Conservation (phyloP, 2,888 invertebrate species). For the Mycalesis mineus region DNA sequence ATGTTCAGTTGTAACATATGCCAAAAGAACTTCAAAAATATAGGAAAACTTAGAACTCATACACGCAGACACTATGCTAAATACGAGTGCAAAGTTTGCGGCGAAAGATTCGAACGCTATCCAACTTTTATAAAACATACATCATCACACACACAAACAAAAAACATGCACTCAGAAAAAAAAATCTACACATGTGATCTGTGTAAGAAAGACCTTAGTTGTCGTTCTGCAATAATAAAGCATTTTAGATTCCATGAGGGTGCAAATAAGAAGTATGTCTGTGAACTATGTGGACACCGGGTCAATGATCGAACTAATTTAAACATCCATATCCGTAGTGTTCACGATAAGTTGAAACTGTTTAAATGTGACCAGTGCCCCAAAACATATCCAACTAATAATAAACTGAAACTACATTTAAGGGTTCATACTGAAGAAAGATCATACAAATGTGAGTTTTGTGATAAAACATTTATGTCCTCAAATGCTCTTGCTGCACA, state of each 20-base stretch:
- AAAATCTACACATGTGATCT: constrained; percentile 30
- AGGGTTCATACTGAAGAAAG: constrained; percentile 31
- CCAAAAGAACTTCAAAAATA: background rate
- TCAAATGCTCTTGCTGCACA: constrained; percentile 4
- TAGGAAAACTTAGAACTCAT: background rate
- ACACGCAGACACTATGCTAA: background rate
- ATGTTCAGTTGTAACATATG: background rate
- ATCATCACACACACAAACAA: constrained; percentile 16
- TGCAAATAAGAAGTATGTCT: constrained; percentile 25
- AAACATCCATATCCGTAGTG: constrained; percentile 29
- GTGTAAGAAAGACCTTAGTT: constrained; percentile 29
- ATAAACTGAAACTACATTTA: constrained; percentile 31
- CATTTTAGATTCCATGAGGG: constrained; percentile 34
- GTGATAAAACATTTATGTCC: constrained; percentile 16
- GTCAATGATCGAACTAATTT: constrained; percentile 35
- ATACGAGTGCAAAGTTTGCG: constrained; percentile 24
- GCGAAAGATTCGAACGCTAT: constrained; percentile 5
- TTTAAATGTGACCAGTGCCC: constrained; percentile 32
- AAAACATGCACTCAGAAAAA: background rate
- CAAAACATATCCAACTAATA: constrained; percentile 32
- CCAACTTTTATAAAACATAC: too few relatives aligned
- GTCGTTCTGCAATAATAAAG: constrained; percentile 20
- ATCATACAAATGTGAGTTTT: constrained; percentile 29
- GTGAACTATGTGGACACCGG: constrained; percentile 32
- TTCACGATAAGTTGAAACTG: constrained; percentile 33